Base-by-base conservation (phyloP, 2,797 vertebrate genomes). In the Menidia menidia region DNA sequence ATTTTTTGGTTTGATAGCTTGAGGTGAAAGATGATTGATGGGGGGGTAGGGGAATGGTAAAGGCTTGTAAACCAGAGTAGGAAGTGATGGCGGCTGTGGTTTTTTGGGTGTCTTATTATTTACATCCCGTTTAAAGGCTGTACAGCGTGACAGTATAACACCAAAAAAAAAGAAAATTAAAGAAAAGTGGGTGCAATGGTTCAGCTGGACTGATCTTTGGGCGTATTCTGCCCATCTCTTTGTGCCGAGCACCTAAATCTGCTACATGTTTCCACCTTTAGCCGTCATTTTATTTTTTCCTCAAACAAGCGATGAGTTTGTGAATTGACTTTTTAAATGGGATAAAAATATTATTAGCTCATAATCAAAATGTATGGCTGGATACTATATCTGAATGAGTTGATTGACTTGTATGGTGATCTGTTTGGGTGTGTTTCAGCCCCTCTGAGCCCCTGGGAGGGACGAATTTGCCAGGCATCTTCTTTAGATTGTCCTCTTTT, bases 401-500 rank as follows among this genome's bases (percentile, higher is more conserved):
- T 16, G 60, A 72, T 80, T 78, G 67, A 25, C 25, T 71, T 68
- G 64, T 18, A 2, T 54, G 45, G 1, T 15, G 55, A 68, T 41
- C n/a, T 13, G 31, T 62, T 62, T 35, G 55, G 11, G 32, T 15
- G 53, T 59, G 25, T 48, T 72, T 32, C 78, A 70, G 73, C 62
- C 68, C 71, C 18, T 14, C 69, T 71, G 84, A 87, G 77, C 75
- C 75, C 75, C 56, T 68, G 64, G 41, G 78, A 60, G 82, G 83
- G 87, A 88, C 60, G 72, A 68, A 89, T 68, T 73, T 75, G 67
- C 84, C 91, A 83, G 91, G 88, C 91, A 92, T 91, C 90, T 78
- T 91, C 91, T 93, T 89, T 85, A 93, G 94, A 95, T 94, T 94
- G 93, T 94, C 93, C 92, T 92, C 89, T 93, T 93, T 78, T 89